These are phyloP conservation scores for Amorpha juglandis DNA, from an alignment of 2,888 invertebrate genomes.

Conservation along the genomic window DNA sequence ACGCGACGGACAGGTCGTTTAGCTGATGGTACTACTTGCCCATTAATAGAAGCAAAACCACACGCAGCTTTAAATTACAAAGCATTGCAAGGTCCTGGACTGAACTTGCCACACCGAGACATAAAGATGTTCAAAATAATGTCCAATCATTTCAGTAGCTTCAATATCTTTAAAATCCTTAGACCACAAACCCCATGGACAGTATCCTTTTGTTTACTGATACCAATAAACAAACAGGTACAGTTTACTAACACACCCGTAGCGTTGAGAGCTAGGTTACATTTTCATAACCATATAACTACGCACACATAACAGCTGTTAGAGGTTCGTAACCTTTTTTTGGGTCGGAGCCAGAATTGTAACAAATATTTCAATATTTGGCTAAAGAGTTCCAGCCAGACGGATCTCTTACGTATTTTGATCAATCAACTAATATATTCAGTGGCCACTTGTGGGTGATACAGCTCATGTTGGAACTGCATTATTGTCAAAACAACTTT, in stretches of 20 bases:
- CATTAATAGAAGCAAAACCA: no score
- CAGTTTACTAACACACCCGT: neutral
- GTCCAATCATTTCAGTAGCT: no score
- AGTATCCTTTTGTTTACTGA: no score
- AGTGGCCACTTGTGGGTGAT: conserved; percentile 11
- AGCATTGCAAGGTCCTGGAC: no score
- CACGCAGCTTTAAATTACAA: no score
- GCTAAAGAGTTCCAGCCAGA: neutral
- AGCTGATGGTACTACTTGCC: no score
- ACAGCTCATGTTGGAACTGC: neutral
- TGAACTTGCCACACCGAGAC: no score
- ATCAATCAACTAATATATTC: neutral
- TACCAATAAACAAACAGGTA: neutral
- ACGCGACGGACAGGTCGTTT: no score
- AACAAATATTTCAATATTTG: conserved; percentile 36
- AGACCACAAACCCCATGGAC: no score
- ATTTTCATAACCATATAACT: conserved; percentile 1
- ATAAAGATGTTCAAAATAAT: no score
- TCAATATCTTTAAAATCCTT: no score
- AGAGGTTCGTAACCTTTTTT: conserved; percentile 13
- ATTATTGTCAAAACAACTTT: neutral
- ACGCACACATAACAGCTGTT: neutral
- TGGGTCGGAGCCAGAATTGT: conserved; percentile 18
- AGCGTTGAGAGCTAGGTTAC: neutral
- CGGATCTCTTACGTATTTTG: neutral